phyloP scores from a whole-genome alignment of 2,888 invertebrate species.

The Strigamia maritima region DNA sequence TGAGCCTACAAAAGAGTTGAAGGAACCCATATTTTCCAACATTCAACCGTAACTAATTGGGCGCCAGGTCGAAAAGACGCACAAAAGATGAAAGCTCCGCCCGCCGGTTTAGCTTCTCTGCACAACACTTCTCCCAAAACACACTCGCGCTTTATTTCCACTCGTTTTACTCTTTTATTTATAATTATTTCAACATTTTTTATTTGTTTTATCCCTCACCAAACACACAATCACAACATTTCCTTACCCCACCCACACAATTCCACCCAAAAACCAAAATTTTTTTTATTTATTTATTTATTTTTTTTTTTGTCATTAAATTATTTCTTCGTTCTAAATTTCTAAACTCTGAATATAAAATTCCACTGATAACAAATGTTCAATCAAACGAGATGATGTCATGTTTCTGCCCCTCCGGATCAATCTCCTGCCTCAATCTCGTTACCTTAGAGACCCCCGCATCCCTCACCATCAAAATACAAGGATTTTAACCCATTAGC shows the following conservation, averaged over 20 bases:
- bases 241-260: too few species aligned
- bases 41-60: background rate
- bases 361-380: background rate
- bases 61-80: background rate
- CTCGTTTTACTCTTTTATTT: background rate
- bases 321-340: too few species aligned
- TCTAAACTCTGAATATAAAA: background rate
- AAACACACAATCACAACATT: too few species aligned
- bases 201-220: too few species aligned
- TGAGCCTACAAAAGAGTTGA: background rate
- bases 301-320: too few species aligned
- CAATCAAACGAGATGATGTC: conserved; percentile 25
- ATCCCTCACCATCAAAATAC: background rate
- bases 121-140: background rate
- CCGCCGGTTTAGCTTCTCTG: background rate
- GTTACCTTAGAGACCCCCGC: conserved; percentile 16
- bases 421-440: conserved; percentile 28
- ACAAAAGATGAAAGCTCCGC: background rate
- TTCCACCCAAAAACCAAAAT: background rate
- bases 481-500: conserved; percentile 15
- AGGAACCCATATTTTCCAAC: background rate
- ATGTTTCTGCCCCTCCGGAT: conserved; percentile 9
- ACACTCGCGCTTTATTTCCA: background rate
- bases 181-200: too few species aligned
- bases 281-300: too few species aligned